Evolutionary conservation across 2,888 invertebrate genomes (phyloP).

Genomic region (Campoplex nolae): DNA sequence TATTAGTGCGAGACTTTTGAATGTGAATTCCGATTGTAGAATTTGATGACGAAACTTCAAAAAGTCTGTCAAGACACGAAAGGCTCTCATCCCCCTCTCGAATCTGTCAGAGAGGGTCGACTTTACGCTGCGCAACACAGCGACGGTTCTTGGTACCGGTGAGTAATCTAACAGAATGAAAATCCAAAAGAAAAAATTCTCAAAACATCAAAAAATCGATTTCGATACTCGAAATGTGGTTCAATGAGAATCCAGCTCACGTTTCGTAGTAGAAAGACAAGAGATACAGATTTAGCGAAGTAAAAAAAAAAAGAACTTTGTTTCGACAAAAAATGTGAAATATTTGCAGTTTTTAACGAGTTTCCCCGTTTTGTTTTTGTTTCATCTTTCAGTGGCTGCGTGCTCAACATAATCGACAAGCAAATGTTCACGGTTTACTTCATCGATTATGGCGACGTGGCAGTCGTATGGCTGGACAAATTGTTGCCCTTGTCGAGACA

Average conservation of each 20-base stretch:
- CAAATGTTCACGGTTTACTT: conserved; percentile 87
- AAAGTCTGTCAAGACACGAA: conserved; percentile 86
- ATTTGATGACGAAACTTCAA: conserved; percentile 89
- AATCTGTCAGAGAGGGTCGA: conserved; percentile 86
- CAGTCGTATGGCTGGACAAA: conserved; percentile 86
- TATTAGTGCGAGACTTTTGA: too few species aligned
- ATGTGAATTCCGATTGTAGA: conserved; percentile 67
- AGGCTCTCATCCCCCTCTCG: conserved; percentile 84
- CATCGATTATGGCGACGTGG: conserved; percentile 89
- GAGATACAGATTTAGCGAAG: too few species aligned
- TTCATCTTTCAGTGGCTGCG: conserved; percentile 75
- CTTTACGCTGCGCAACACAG: conserved; percentile 89
- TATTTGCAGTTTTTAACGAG: background rate
- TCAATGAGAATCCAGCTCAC: too few species aligned
- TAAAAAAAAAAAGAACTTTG: too few species aligned
- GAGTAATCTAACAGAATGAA: conserved; percentile 72
- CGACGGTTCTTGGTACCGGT: conserved; percentile 91
- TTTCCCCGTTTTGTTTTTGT: background rate
- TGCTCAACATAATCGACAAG: conserved; percentile 86
- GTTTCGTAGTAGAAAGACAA: too few species aligned
- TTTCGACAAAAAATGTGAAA: too few species aligned
- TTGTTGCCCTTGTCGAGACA: conserved; percentile 86
- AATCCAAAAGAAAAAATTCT: background rate
- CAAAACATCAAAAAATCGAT: too few species aligned
- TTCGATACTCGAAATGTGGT: too few species aligned